Percentiles rank a stretch among this genome's conserved stretches.
phyloP scores from a whole-genome alignment of 2,888 invertebrate species.

The Amitus sp. region DNA sequence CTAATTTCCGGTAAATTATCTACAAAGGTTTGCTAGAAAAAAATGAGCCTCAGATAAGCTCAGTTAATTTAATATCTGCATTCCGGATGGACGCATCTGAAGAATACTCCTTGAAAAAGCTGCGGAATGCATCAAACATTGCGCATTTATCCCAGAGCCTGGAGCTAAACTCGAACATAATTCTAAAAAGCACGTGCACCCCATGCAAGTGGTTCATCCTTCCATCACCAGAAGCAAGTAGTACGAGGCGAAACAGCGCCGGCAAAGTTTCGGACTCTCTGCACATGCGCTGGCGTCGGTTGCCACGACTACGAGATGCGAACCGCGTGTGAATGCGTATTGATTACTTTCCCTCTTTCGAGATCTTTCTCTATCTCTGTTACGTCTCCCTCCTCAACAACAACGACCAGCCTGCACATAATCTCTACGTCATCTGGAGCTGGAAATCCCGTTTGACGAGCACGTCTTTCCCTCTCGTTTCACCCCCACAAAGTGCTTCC shows the following conservation, averaged over 20 bases:
- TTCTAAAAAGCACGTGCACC: conserved; percentile 6
- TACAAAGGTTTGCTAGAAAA: too few relatives aligned
- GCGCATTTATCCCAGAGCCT: too few relatives aligned
- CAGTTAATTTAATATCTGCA: too few relatives aligned
- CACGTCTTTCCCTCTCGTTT: conserved; percentile 15
- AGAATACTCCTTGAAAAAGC: too few relatives aligned
- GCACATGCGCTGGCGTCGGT: conserved; percentile 29
- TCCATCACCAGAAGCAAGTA: too few relatives aligned
- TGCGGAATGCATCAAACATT: too few relatives aligned
- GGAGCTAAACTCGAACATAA: neutral
- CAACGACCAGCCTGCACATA: conserved; percentile 33
- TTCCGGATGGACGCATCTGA: too few relatives aligned
- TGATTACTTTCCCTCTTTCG: conserved; percentile 38
- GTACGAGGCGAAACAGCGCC: conserved; percentile 13
- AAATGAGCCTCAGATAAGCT: too few relatives aligned
- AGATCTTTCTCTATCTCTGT: conserved; percentile 27
- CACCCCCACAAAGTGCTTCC: conserved; percentile 5
- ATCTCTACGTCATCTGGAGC: conserved; percentile 29
- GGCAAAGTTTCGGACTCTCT: neutral
- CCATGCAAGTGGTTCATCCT: conserved; percentile 11
- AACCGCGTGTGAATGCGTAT: conserved; percentile 41
- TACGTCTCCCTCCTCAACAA: conserved; percentile 23
- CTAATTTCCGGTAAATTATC: too few relatives aligned
- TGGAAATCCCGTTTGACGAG: conserved; percentile 28
- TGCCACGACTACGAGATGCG: conserved; percentile 40